Evolutionary conservation across 2,888 invertebrate species (phyloP), one percentile per base, ranked within the genome.

Genomic region (Didymodactylos carnosus): DNA sequence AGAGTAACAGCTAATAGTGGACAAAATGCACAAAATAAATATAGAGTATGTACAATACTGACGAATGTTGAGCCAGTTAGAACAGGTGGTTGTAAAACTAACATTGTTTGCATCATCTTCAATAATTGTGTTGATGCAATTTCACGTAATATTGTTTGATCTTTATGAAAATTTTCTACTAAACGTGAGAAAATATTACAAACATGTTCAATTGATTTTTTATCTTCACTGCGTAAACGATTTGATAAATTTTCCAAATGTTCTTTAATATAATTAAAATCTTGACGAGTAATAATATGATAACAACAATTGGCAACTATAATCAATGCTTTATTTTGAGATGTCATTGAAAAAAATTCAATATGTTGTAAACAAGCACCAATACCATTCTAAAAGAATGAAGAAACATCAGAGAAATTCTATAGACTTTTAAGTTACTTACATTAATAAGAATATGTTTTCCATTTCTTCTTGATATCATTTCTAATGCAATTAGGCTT

Each of bases 281-380:
- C 97, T 80, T 94, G 94, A 0, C 89, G 87, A 35, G 62, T 62
- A 62, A 91, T 90, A 79, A 95, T 87, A 85, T 92, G 94, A 83
- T 93, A 90, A 83, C 94, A 97, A 84, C 97, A 98, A 84, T 98
- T 98, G 75, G 97, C 94, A 0, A 95, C 94, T 78, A 97, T 92
- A 35, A 93, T 91, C 73, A 98, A 86, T 3, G 97, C 95, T 69
- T 94, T 91, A 43, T 97, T 88, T 85, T 98, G 98, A 19, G 97
- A 95, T 81, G 92, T 92, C 80, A 95, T 94, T 70, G 95, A 94
- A 86, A 98, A 98, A 87, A 98, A 98, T 83, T 98, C 98, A 82
- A 98, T 87, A 83, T 92, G 97, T 80, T 90, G 94, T 78, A 98
- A 88, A 83, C 95, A 95, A 4, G 97, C 92, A 8, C 92, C 89